Evolutionary conservation across 2,113 vertebrate genomes (phyloP).

Genomic region (Mus spicilegus): DNA sequence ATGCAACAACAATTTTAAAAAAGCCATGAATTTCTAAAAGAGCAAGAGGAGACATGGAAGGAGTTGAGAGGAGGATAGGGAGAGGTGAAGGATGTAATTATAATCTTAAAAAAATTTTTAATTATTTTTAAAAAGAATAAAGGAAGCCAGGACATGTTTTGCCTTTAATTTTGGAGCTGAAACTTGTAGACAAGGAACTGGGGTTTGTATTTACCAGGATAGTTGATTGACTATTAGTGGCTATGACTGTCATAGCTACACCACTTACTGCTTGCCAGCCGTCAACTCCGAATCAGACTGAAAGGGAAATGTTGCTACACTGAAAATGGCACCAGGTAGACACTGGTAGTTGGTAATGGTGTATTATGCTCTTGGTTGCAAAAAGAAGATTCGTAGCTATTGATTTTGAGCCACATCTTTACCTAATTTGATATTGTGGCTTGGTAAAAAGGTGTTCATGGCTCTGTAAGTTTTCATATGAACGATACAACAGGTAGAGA

Average conservation of each 20-base stretch:
- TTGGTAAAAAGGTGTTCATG: constrained; percentile 93
- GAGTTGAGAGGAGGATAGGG: not conserved
- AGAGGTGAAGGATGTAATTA: not conserved
- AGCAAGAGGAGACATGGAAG: no score
- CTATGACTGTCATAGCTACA: not conserved
- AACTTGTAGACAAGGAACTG: not conserved
- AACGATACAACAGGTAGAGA: constrained; percentile 89
- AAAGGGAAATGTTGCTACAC: not conserved
- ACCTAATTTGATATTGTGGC: constrained; percentile 95
- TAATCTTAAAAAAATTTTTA: not conserved
- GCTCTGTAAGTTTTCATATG: constrained; percentile 91
- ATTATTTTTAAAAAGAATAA: not conserved
- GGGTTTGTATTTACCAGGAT: not conserved
- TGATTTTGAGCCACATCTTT: constrained; percentile 96
- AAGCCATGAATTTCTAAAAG: not conserved
- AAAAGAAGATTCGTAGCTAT: constrained; percentile 92
- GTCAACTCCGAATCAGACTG: not conserved
- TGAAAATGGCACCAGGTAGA: not conserved
- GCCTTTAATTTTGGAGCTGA: not conserved
- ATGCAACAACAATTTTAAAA: not conserved
- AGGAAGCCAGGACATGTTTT: not conserved
- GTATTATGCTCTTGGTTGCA: constrained; percentile 92
- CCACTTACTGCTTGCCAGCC: not conserved
- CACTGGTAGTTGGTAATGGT: not conserved
- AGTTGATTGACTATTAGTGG: not conserved